A percentile compares a stretch with the other conserved stretches of the same genome.
These are phyloP conservation scores for Petrosia ficiformis DNA, from an alignment of 37 sponge, comb jelly and placozoan species.

Conservation along the genomic window DNA sequence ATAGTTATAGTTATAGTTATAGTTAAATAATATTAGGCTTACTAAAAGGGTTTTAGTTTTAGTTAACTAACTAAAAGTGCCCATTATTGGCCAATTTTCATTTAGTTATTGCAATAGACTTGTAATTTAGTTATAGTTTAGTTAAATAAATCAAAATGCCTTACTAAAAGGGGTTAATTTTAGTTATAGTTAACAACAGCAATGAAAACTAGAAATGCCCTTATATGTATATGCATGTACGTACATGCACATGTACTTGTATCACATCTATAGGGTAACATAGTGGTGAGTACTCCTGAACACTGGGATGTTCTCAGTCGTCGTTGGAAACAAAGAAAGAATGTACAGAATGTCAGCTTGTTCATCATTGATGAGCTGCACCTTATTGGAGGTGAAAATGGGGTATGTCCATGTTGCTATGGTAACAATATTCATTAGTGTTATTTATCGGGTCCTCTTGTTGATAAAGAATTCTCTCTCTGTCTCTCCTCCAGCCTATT, in stretches of 20 bases:
- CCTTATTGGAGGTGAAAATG: slow-evolving; percentile 93
- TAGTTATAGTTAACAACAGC: too few relatives aligned
- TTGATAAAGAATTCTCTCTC: slow-evolving; percentile 4
- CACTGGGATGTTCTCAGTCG: slow-evolving; percentile 97
- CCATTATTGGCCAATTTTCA: too few relatives aligned
- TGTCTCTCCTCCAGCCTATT: slow-evolving; percentile 51
- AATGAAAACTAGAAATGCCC: too few relatives aligned
- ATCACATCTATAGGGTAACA: slow-evolving; percentile 79
- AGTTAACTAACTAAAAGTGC: too few relatives aligned
- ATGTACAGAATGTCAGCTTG: slow-evolving; percentile 92
- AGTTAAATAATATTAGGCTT: too few relatives aligned
- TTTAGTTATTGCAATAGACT: too few relatives aligned
- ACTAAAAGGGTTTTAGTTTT: too few relatives aligned
- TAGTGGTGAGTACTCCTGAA: slow-evolving; percentile 92
- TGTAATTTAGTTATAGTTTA: neutral
- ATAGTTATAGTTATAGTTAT: too few relatives aligned
- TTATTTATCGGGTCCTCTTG: neutral
- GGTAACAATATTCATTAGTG: neutral
- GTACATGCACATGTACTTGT: neutral
- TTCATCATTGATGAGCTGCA: slow-evolving; percentile 95
- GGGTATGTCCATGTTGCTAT: slow-evolving; percentile 55
- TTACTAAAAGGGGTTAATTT: neutral
- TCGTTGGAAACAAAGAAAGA: slow-evolving; percentile 99
- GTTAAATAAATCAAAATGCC: neutral
- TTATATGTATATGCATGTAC: neutral